Conservation (phyloP, 2,888 invertebrate species). For the Rhagium mordax region DNA sequence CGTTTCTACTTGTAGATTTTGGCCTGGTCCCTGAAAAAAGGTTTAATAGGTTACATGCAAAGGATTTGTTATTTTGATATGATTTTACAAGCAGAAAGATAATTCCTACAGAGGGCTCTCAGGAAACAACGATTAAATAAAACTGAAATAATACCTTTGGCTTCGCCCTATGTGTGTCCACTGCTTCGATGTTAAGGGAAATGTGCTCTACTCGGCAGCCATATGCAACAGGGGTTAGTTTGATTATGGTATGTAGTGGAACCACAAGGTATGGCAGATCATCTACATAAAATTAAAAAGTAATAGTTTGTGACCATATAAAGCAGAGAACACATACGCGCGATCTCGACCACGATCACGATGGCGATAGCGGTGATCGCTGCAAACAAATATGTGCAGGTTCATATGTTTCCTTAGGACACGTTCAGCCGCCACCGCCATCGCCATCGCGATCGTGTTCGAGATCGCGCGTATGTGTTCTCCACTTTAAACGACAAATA, state of each 20-base stretch:
- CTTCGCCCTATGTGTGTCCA: conserved; percentile 96
- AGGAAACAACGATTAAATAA: conserved; percentile 10
- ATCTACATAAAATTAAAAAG: conserved; percentile 72
- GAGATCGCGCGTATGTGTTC: too few species aligned
- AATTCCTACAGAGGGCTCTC: conserved; percentile 1
- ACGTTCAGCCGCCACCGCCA: too few species aligned
- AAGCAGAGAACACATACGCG: too few species aligned
- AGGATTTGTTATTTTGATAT: conserved; percentile 30
- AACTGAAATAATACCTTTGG: conserved; percentile 77
- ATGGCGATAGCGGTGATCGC: too few species aligned
- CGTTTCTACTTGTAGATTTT: conserved; percentile 48
- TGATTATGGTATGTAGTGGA: conserved; percentile 95
- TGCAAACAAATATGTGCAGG: too few species aligned
- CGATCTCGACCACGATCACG: too few species aligned
- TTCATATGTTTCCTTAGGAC: too few species aligned
- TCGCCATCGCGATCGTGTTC: too few species aligned
- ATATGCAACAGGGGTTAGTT: conserved; percentile 97
- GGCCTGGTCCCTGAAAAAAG: conserved; percentile 67
- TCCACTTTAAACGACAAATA: too few species aligned
- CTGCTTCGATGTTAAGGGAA: conserved; percentile 91
- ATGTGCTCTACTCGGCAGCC: conserved; percentile 98
- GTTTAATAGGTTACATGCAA: conserved; percentile 57
- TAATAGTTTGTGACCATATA: background rate
- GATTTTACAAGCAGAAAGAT: conserved; percentile 13
- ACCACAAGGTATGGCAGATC: conserved; percentile 93